Conservation (phyloP, 2,888 invertebrate species). For the Caenorhabditis plicata region DNA sequence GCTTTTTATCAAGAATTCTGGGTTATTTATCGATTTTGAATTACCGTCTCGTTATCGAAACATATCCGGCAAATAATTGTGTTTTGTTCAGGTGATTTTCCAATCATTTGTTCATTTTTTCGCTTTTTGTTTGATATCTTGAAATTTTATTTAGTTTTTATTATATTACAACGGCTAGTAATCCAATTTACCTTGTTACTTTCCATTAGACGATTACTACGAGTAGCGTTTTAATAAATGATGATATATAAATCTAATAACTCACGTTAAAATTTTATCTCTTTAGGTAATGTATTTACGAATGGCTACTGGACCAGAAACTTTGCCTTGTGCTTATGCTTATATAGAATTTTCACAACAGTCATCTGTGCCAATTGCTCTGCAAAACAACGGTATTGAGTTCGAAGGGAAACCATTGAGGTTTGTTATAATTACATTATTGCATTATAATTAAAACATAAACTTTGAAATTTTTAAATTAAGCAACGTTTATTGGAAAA, state of each 20-base stretch:
- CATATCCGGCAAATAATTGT: slow-evolving; percentile 32
- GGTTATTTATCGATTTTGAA: background rate
- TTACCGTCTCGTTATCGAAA: slow-evolving; percentile 18
- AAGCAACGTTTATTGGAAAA: background rate
- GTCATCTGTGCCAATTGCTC: slow-evolving; percentile 80
- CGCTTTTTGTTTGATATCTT: too few species aligned
- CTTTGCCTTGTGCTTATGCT: slow-evolving; percentile 74
- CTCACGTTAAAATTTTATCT: background rate
- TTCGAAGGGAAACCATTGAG: slow-evolving; percentile 76
- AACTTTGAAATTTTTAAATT: background rate
- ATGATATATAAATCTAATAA: background rate
- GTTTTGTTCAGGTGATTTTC: too few species aligned
- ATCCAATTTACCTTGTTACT: too few species aligned
- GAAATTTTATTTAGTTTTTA: too few species aligned
- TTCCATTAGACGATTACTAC: background rate
- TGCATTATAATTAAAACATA: too few species aligned
- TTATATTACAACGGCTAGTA: too few species aligned
- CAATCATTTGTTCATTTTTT: too few species aligned
- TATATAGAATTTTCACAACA: slow-evolving; percentile 93
- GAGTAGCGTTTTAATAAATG: background rate
- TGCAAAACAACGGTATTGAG: slow-evolving; percentile 78
- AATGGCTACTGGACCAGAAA: slow-evolving; percentile 78
- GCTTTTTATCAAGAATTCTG: background rate
- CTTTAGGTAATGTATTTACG: slow-evolving; percentile 86
- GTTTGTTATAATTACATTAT: too few species aligned